Conservation (phyloP, 2,888 invertebrate species). For the Adelognathus sp. region DNA sequence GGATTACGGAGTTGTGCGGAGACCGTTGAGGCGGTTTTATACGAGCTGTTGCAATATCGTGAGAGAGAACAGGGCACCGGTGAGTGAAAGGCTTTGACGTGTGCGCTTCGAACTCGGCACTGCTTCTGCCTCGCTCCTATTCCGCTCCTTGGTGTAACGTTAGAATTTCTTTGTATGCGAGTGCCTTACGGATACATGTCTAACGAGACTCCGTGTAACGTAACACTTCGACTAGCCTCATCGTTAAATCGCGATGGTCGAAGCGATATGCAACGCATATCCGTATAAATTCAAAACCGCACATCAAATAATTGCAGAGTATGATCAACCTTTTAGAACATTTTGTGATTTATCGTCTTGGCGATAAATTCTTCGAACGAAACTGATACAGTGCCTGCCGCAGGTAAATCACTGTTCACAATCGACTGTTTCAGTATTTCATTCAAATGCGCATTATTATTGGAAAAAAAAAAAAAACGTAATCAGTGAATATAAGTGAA, state of each 20-base stretch:
- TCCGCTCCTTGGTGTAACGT: conserved; percentile 28
- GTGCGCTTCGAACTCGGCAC: conserved; percentile 52
- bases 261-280: background rate
- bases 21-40: conserved; percentile 51
- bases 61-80: conserved; percentile 62
- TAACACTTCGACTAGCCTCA: conserved; percentile 8
- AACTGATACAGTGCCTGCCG: background rate
- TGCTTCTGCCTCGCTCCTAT: conserved; percentile 53
- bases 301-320: background rate
- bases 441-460: background rate
- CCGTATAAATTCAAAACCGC: background rate
- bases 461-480: background rate
- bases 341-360: background rate
- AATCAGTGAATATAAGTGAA: background rate
- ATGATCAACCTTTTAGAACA: too few relatives aligned
- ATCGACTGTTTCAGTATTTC: background rate
- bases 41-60: conserved; percentile 66
- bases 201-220: conserved; percentile 30
- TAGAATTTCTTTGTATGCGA: conserved; percentile 46
- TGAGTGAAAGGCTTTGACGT: conserved; percentile 69
- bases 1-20: conserved; percentile 58
- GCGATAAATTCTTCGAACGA: background rate
- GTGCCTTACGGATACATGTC: background rate
- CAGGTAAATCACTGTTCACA: background rate
- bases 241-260: background rate